Percentiles rank a stretch among this genome's conserved stretches.
Evolutionary conservation across 2,888 invertebrate genomes (phyloP).

Genomic region (Dorcus parallelipipedus): DNA sequence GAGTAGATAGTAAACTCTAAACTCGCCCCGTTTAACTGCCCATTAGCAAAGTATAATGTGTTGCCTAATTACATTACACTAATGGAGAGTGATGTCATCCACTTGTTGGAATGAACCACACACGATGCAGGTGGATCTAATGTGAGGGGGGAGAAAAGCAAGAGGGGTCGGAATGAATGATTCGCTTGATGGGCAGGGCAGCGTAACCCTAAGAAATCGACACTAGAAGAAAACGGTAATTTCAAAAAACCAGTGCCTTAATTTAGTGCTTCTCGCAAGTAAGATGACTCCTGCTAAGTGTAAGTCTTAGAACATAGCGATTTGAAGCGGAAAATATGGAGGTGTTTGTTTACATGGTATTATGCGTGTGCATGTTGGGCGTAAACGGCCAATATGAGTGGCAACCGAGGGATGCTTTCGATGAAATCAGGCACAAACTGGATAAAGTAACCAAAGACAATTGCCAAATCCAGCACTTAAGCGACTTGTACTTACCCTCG

Average conservation of each 20-base stretch:
- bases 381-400: constrained; percentile 85
- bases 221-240: constrained; percentile 16
- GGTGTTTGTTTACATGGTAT: constrained; percentile 4
- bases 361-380: constrained; percentile 25
- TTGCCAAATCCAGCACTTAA: constrained; percentile 82
- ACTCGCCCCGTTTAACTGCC: no score
- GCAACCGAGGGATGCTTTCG: constrained; percentile 87
- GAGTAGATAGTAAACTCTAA: no score
- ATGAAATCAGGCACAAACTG: constrained; percentile 80
- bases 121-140: constrained; percentile 18
- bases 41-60: not conserved
- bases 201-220: constrained; percentile 9
- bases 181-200: constrained; percentile 24
- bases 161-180: constrained; percentile 6
- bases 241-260: constrained; percentile 3
- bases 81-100: constrained; percentile 5
- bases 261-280: not conserved
- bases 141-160: constrained; percentile 13
- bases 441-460: constrained; percentile 83
- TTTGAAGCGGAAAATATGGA: constrained; percentile 3
- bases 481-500: constrained; percentile 78
- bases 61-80: not conserved
- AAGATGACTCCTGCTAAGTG: no score
- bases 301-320: no score
- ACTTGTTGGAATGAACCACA: constrained; percentile 8